These are phyloP conservation scores for Orius insidiosus DNA, from an alignment of 1,140 invertebrate species.

Conservation along the genomic window DNA sequence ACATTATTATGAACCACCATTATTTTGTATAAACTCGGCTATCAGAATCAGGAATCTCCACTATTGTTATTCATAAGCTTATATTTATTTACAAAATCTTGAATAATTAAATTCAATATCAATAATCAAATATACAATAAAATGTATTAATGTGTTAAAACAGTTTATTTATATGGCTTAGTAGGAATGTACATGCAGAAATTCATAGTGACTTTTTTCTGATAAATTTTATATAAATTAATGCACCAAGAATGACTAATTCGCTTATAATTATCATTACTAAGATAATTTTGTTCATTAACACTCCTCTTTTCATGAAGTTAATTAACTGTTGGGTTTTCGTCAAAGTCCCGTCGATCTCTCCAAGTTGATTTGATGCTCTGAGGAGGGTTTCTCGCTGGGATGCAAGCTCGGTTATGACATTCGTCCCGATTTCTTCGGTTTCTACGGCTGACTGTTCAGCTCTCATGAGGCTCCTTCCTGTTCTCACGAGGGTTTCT, in stretches of 20 bases:
- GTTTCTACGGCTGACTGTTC: constrained; percentile 57
- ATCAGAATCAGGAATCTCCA: too few relatives aligned
- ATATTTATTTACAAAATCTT: too few relatives aligned
- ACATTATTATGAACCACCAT: too few relatives aligned
- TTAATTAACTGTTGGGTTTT: constrained; percentile 38
- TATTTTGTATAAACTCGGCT: too few relatives aligned
- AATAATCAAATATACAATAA: too few relatives aligned
- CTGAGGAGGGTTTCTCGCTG: constrained; percentile 44
- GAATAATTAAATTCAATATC: too few relatives aligned
- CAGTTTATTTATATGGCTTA: too few relatives aligned
- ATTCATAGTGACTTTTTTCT: background rate
- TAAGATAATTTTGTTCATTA: constrained; percentile 49
- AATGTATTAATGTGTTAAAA: too few relatives aligned
- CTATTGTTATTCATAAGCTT: too few relatives aligned
- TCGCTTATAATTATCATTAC: constrained; percentile 48
- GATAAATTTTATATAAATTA: constrained; percentile 37
- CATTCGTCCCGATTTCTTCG: constrained; percentile 57
- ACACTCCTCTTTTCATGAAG: constrained; percentile 38
- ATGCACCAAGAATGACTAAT: constrained; percentile 34
- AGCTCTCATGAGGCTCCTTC: constrained; percentile 46
- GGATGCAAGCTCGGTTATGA: constrained; percentile 43
- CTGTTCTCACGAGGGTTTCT: constrained; percentile 39
- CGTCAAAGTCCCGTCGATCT: constrained; percentile 42
- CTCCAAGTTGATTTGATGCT: constrained; percentile 37
- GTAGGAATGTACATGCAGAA: too few relatives aligned